phyloP scores from a whole-genome alignment of 1,140 invertebrate species.

The Cyrtorhinus lividipennis region DNA sequence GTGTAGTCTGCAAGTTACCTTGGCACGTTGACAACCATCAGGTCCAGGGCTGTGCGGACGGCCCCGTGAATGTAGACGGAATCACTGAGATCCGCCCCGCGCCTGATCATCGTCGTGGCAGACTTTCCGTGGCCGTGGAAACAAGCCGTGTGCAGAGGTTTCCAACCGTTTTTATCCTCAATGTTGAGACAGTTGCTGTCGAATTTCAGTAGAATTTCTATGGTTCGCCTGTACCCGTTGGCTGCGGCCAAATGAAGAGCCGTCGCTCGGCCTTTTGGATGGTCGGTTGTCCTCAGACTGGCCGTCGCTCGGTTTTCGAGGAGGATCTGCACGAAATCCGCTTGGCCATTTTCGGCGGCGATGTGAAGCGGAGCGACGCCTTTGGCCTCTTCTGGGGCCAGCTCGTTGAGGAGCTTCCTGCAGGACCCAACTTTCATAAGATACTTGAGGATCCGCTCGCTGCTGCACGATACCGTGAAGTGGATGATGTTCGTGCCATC shows the following conservation, averaged over 20 bases:
- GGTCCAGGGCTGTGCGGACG: constrained; percentile 31
- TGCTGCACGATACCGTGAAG: not conserved
- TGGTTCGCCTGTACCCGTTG: constrained; percentile 29
- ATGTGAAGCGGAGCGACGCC: constrained; percentile 47
- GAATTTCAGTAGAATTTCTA: constrained; percentile 32
- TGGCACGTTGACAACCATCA: constrained; percentile 34
- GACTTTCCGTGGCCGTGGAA: constrained; percentile 39
- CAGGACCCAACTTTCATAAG: not conserved
- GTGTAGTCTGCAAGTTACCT: too few species aligned
- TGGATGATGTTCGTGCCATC: not conserved
- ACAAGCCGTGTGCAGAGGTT: constrained; percentile 44
- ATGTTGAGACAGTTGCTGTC: constrained; percentile 28
- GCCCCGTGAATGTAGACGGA: constrained; percentile 37
- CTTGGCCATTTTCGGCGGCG: constrained; percentile 47
- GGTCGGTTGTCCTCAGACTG: constrained; percentile 28
- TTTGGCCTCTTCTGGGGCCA: not conserved
- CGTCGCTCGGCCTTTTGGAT: constrained; percentile 42
- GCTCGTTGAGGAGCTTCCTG: not conserved
- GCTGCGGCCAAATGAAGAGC: constrained; percentile 31
- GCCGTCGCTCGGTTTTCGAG: constrained; percentile 52
- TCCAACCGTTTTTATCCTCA: constrained; percentile 37
- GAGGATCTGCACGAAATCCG: constrained; percentile 40
- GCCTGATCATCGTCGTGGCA: constrained; percentile 36
- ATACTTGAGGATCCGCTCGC: not conserved
- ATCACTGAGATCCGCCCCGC: constrained; percentile 41